Percentiles rank a stretch among this genome's conserved stretches.
Conservation (phyloP, 2,888 invertebrate species). For the Pyrrhia umbra region DNA sequence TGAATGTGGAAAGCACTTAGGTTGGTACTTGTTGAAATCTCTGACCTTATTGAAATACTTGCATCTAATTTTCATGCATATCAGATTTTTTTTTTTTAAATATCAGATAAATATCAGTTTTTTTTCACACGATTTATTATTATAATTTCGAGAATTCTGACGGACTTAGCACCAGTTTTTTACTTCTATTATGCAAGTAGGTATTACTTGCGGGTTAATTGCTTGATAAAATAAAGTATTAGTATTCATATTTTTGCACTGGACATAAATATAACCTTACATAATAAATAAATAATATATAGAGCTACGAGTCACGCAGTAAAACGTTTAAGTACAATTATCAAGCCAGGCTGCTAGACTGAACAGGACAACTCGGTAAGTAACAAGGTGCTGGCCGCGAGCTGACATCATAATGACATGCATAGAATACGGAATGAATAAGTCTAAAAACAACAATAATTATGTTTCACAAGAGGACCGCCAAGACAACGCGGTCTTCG, state of each 20-base stretch:
- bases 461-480: conserved; percentile 84
- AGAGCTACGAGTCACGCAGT: conserved; percentile 34
- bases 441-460: conserved; percentile 78
- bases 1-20: neutral
- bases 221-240: neutral
- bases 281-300: conserved; percentile 23
- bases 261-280: conserved; percentile 19
- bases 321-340: conserved; percentile 58
- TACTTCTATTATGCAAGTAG: neutral
- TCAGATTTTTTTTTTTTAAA: too few relatives aligned
- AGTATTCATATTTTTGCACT: neutral
- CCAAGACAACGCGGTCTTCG: conserved; percentile 80
- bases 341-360: conserved; percentile 49
- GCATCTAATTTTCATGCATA: too few relatives aligned
- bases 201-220: neutral
- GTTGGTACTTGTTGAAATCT: neutral
- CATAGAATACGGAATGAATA: conserved; percentile 82
- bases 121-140: neutral
- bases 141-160: neutral
- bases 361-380: conserved; percentile 57
- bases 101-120: too few relatives aligned
- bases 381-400: conserved; percentile 72
- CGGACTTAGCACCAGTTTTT: neutral
- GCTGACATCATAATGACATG: conserved; percentile 79
- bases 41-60: too few relatives aligned